phyloP scores from a whole-genome alignment of 2,888 invertebrate genomes.

The Gastrophysa polygoni region DNA sequence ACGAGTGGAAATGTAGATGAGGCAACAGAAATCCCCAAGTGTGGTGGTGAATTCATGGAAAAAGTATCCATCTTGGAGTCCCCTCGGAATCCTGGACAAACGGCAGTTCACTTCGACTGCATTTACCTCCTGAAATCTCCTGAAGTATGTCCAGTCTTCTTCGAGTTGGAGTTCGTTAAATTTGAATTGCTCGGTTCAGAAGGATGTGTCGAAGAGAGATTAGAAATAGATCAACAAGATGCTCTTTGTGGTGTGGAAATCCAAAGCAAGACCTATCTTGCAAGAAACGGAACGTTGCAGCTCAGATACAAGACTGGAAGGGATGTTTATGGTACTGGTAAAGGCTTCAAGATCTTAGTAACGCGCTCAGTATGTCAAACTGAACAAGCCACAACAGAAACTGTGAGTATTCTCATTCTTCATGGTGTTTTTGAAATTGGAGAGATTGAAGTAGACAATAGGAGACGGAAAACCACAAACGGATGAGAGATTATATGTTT shows the following conservation, averaged over 20 bases:
- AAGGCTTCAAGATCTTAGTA: constrained; percentile 62
- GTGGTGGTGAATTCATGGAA: constrained; percentile 58
- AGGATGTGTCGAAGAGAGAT: constrained; percentile 61
- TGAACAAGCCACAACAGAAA: constrained; percentile 10
- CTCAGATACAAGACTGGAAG: constrained; percentile 59
- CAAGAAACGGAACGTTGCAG: constrained; percentile 58
- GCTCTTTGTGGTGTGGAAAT: constrained; percentile 61
- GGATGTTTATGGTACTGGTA: constrained; percentile 48
- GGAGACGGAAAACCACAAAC: no score
- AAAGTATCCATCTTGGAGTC: constrained; percentile 60
- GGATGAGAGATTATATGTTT: no score
- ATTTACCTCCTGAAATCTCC: constrained; percentile 61
- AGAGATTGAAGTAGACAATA: no score
- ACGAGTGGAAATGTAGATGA: not conserved
- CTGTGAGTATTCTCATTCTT: not conserved
- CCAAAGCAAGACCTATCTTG: constrained; percentile 59
- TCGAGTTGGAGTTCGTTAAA: constrained; percentile 63
- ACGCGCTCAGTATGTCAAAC: constrained; percentile 54
- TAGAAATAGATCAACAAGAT: constrained; percentile 60
- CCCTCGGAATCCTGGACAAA: constrained; percentile 62
- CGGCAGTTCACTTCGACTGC: constrained; percentile 58
- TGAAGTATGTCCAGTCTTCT: constrained; percentile 59
- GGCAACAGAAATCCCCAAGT: constrained; percentile 15
- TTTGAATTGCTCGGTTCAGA: constrained; percentile 60
- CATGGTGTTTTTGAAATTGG: no score